Evolutionary conservation across 2,888 invertebrate species (phyloP), one percentile per base, ranked within the genome.

Genomic region (Campaea margaritaria): DNA sequence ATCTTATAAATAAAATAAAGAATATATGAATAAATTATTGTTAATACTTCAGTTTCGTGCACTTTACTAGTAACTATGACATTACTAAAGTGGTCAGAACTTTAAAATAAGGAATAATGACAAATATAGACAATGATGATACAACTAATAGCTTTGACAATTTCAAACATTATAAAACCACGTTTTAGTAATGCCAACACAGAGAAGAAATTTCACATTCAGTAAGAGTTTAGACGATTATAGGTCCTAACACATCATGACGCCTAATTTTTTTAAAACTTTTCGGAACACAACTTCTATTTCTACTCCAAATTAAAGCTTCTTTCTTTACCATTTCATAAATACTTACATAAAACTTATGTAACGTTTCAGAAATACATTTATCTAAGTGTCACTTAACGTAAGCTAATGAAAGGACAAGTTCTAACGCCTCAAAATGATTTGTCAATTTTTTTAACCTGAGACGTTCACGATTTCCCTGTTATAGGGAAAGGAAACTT

Each of bases 301-400:
- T 59, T 82, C 91, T 91, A 92, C 91, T 79, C 72, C 91, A 92
- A 92, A 91, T 92, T 91, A 92, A 92, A 92, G 91, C 91, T 91
- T 91, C 79, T 69, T 79, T 83, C 70, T 84, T 92, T 92, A 91
- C 91, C 91, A 91, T 80, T 80, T 83, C 78, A 84, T 46, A 54
- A 56, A 31, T 86, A 81, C 79, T 81, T 76, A 83, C 82, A 80
- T 77, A 73, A 11, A 78, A 58, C 73, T 66, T 60, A 68, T 76
- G 79, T 84, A 77, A 81, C 76, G 75, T 81, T 56, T 68, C 75
- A 70, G 80, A 80, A 60, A 42, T 60, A 80, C 74, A 79, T 81
- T 76, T 75, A 78, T 69, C 83, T 87, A 89, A 76, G 86, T 89
- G 88, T 80, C 62, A 43, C 62, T 79, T 85, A 84, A 75, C 60